phyloP scores from a whole-genome alignment of 2,888 invertebrate genomes.

The Ennomos quercinarius region DNA sequence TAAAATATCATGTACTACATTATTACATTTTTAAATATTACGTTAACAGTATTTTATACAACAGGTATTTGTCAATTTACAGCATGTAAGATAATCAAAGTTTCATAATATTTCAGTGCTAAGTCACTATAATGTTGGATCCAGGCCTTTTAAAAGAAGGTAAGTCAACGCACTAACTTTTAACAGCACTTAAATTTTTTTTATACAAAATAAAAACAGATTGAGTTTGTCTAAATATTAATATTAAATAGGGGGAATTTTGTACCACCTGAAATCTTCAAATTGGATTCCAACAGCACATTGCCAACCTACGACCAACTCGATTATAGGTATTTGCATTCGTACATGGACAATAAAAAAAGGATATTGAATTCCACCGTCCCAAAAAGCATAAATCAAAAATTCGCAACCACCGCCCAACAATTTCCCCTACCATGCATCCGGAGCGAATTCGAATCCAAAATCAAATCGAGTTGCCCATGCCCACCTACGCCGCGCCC shows the following conservation, averaged over 20 bases:
- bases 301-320: constrained; percentile 2
- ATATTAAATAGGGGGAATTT: too few relatives aligned
- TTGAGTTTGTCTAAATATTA: too few relatives aligned
- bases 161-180: too few relatives aligned
- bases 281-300: constrained; percentile 8
- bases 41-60: too few relatives aligned
- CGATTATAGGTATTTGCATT: constrained; percentile 22
- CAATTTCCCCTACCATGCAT: constrained; percentile 49
- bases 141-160: too few relatives aligned
- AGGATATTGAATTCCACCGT: constrained; percentile 30
- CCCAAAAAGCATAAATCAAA: constrained; percentile 36
- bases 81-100: too few relatives aligned
- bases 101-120: too few relatives aligned
- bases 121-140: too few relatives aligned
- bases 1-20: neutral
- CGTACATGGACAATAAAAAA: constrained; percentile 16
- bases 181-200: too few relatives aligned
- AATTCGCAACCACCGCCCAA: constrained; percentile 38
- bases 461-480: constrained; percentile 67
- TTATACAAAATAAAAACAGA: too few relatives aligned
- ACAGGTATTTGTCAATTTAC: too few relatives aligned
- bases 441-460: constrained; percentile 57
- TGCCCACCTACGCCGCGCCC: constrained; percentile 62
- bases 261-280: neutral
- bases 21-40: neutral